Evolutionary conservation across 2,797 vertebrate species (phyloP).

Genomic region (Austrolebias charrua): DNA sequence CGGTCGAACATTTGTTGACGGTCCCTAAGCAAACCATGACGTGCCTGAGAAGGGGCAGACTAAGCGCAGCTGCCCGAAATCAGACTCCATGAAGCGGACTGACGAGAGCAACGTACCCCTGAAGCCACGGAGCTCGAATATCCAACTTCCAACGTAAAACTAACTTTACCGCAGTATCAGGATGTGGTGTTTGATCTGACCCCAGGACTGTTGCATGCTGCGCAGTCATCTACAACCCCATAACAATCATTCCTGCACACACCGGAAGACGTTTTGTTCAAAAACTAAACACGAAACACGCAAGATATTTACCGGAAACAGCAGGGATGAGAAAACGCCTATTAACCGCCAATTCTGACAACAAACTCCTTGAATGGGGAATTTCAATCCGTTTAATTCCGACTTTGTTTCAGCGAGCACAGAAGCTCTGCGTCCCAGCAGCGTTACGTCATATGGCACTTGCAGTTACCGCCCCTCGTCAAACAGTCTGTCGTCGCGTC

Average conservation of each 20-base stretch:
- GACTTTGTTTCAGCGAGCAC: neutral
- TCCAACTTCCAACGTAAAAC: no score
- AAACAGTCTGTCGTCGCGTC: neutral
- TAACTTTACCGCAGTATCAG: no score
- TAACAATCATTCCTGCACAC: neutral
- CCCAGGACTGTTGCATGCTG: conserved; percentile 25
- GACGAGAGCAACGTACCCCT: no score
- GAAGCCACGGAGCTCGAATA: no score
- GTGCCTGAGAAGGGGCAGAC: no score
- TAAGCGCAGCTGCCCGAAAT: no score
- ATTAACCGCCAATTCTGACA: fast-evolving
- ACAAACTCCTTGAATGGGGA: neutral
- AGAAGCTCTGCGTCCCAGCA: neutral
- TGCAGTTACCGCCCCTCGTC: fast-evolving
- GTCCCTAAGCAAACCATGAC: no score
- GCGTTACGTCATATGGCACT: neutral
- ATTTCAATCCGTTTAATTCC: neutral
- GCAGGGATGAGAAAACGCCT: neutral
- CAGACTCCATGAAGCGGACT: no score
- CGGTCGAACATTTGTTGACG: no score
- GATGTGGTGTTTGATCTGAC: neutral
- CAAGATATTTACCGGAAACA: neutral
- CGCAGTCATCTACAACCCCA: conserved; percentile 7
- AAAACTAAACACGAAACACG: neutral
- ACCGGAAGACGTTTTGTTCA: neutral